Percentiles rank a stretch among this genome's conserved stretches.
Evolutionary conservation across 2,888 invertebrate genomes (phyloP).

Genomic region (Hybos culiciformis): DNA sequence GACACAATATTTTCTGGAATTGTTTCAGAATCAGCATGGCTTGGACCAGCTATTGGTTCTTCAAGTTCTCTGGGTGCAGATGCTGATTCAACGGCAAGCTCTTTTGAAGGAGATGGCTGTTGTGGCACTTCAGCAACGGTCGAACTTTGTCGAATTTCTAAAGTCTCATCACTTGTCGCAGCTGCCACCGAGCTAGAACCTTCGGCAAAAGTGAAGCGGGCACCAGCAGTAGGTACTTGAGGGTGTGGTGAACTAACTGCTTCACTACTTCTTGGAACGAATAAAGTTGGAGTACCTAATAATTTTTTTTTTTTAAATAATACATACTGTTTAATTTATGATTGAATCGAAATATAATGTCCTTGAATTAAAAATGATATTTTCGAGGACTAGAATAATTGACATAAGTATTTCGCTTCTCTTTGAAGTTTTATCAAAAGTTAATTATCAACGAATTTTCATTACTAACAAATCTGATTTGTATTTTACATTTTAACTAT

Average conservation of each 20-base stretch:
- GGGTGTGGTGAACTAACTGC: slow-evolving; percentile 85
- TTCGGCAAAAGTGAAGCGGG: slow-evolving; percentile 53
- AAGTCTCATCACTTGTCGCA: slow-evolving; percentile 20
- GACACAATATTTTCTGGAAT: too few relatives aligned
- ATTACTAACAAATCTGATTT: too few relatives aligned
- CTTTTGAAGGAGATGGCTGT: slow-evolving; percentile 9
- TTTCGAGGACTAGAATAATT: too few relatives aligned
- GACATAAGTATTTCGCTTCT: too few relatives aligned
- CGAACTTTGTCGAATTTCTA: slow-evolving; percentile 14
- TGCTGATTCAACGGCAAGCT: slow-evolving; percentile 15
- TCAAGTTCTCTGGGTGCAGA: too few relatives aligned
- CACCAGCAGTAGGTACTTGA: slow-evolving; percentile 48
- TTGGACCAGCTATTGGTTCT: slow-evolving; percentile 24
- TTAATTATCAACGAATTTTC: too few relatives aligned
- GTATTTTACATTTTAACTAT: too few relatives aligned
- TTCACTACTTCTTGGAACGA: slow-evolving; percentile 65
- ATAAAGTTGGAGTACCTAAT: slow-evolving; percentile 81
- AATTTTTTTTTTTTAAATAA: too few relatives aligned
- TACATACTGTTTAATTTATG: too few relatives aligned
- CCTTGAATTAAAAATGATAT: too few relatives aligned
- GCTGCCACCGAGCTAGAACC: slow-evolving; percentile 30
- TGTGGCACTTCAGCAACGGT: slow-evolving; percentile 10
- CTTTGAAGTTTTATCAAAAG: too few relatives aligned
- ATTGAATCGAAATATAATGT: too few relatives aligned
- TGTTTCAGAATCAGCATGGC: slow-evolving; percentile 11